These are phyloP conservation scores for Leptinotarsa peninsularis DNA, from an alignment of 2,888 invertebrate genomes.

Conservation along the genomic window DNA sequence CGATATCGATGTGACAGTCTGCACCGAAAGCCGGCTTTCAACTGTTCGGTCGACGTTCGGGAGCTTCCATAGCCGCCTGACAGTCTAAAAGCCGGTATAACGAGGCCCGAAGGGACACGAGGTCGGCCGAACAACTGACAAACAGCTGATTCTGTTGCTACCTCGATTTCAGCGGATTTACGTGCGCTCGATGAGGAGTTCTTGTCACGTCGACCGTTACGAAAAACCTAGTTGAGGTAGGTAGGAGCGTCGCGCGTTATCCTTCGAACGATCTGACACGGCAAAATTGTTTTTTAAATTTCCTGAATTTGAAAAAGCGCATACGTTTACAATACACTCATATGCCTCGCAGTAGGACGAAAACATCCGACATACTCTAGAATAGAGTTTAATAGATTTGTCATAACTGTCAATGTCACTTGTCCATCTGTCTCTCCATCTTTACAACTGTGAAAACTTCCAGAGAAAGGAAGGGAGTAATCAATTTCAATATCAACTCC, in stretches of 20 bases:
- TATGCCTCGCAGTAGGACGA: too few relatives aligned
- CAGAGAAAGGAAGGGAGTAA: too few relatives aligned
- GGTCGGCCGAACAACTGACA: slow-evolving; percentile 53
- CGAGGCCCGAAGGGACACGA: slow-evolving; percentile 47
- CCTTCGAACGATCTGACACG: slow-evolving; percentile 24
- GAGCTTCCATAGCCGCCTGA: slow-evolving; percentile 45
- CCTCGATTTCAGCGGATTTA: slow-evolving; percentile 39
- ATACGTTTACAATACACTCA: too few relatives aligned
- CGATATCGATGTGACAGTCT: slow-evolving; percentile 17
- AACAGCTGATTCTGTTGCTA: slow-evolving; percentile 57
- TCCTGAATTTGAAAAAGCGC: not conserved
- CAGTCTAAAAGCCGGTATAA: slow-evolving; percentile 53
- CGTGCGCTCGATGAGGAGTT: slow-evolving; percentile 20
- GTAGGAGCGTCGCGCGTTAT: slow-evolving; percentile 31
- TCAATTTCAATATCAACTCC: too few relatives aligned
- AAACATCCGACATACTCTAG: too few relatives aligned
- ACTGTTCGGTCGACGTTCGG: slow-evolving; percentile 40
- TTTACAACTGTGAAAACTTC: too few relatives aligned
- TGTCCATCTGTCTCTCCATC: too few relatives aligned
- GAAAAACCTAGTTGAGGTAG: slow-evolving; percentile 40
- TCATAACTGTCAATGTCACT: too few relatives aligned
- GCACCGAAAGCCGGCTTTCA: slow-evolving; percentile 45
- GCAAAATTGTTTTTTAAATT: not conserved
- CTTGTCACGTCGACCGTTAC: slow-evolving; percentile 25
- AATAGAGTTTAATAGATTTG: too few relatives aligned